phyloP scores from a whole-genome alignment of 2,797 vertebrate species.

The Artibeus jamaicensis region DNA sequence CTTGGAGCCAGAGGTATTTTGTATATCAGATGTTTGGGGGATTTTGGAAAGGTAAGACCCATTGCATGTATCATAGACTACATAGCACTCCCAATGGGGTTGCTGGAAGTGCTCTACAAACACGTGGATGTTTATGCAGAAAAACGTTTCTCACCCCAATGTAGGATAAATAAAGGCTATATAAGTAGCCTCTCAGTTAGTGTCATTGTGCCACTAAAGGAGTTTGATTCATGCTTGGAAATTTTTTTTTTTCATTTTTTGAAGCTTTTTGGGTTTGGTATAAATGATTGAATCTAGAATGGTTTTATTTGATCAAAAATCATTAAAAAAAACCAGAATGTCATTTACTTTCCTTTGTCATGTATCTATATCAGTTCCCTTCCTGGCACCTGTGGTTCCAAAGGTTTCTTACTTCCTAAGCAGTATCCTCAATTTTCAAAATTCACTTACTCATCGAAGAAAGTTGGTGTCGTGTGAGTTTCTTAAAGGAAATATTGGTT shows the following conservation, averaged over 20 bases:
- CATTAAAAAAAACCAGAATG: neutral
- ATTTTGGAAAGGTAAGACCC: neutral
- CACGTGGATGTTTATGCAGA: neutral
- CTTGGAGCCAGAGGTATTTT: slow-evolving; percentile 1
- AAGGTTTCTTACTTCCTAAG: neutral
- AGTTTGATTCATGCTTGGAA: neutral
- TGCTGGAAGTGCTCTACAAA: neutral
- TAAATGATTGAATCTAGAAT: neutral
- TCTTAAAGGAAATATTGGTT: neutral
- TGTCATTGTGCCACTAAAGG: neutral
- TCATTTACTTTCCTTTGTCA: neutral
- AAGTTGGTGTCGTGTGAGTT: neutral
- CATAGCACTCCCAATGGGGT: neutral
- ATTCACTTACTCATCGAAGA: slow-evolving; percentile 33
- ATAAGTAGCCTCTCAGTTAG: neutral
- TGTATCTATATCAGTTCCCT: neutral
- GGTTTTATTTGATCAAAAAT: slow-evolving; percentile 37
- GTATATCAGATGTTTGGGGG: neutral
- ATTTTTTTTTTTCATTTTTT: neutral
- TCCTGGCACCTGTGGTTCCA: neutral
- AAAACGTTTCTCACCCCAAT: neutral
- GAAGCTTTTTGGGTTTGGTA: neutral
- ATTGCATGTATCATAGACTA: neutral
- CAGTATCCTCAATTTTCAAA: neutral
- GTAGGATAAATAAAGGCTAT: neutral